A percentile compares a stretch with the other conserved stretches of the same genome.
Evolutionary conservation across 2,888 invertebrate genomes (phyloP).

Genomic region (Parnassius glacialis): DNA sequence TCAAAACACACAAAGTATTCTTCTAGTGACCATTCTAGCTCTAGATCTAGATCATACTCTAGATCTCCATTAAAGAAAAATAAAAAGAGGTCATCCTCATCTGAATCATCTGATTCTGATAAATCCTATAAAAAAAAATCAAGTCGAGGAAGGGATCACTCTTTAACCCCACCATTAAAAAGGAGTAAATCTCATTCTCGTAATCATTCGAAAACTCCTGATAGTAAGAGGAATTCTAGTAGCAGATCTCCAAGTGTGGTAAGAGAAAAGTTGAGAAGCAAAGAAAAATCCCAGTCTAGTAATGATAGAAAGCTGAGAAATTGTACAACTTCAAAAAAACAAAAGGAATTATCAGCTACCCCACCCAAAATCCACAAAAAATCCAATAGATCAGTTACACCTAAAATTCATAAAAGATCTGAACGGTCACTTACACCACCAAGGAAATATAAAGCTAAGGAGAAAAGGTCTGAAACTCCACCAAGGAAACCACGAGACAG

Average conservation of each 20-base stretch:
- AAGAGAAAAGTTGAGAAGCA: conserved; percentile 35
- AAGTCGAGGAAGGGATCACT: conserved; percentile 40
- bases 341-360: conserved; percentile 33
- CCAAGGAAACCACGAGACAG: conserved; percentile 53
- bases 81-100: conserved; percentile 50
- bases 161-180: conserved; percentile 49
- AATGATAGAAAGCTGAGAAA: conserved; percentile 44
- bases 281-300: conserved; percentile 42
- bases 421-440: conserved; percentile 47
- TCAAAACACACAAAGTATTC: conserved; percentile 56
- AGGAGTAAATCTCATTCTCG: conserved; percentile 43
- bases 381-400: conserved; percentile 48
- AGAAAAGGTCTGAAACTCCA: conserved; percentile 43
- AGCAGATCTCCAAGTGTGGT: conserved; percentile 38
- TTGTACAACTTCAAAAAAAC: conserved; percentile 44
- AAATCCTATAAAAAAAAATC: conserved; percentile 50
- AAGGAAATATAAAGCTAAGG: conserved; percentile 48
- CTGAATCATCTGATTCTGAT: conserved; percentile 56
- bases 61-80: conserved; percentile 44
- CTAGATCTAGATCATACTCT: conserved; percentile 57
- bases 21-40: conserved; percentile 62
- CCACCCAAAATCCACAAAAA: conserved; percentile 43
- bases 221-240: conserved; percentile 29
- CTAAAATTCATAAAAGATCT: conserved; percentile 45
- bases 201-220: conserved; percentile 40